Conservation (phyloP, 2,888 invertebrate species). For the Scaptomyza parva region DNA sequence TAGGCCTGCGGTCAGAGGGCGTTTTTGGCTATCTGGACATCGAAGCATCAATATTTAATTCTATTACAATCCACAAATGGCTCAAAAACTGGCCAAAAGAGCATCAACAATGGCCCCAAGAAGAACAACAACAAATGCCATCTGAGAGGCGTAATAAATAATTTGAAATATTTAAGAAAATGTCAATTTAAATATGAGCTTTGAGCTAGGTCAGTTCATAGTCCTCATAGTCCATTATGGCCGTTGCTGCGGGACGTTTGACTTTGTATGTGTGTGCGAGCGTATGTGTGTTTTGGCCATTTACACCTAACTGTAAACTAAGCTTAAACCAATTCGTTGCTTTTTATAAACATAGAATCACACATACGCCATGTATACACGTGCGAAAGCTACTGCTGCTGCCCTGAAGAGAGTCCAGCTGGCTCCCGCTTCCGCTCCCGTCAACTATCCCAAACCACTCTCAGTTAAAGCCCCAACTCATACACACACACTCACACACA, state of each 20-base stretch:
- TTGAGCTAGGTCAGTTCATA: slow-evolving; percentile 20
- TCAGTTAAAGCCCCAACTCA: slow-evolving; percentile 11
- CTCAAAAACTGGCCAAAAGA: slow-evolving; percentile 37
- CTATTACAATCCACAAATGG: slow-evolving; percentile 69
- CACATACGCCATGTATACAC: slow-evolving; percentile 11
- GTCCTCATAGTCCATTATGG: slow-evolving; percentile 54
- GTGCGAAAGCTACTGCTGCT: slow-evolving; percentile 46
- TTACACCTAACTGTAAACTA: slow-evolving; percentile 61
- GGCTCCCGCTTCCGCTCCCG: no score
- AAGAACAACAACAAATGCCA: slow-evolving; percentile 7
- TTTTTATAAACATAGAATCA: slow-evolving; percentile 44
- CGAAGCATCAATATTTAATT: slow-evolving; percentile 73
- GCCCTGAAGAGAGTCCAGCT: slow-evolving; percentile 16
- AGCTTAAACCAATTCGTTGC: slow-evolving; percentile 58
- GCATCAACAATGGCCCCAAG: slow-evolving; percentile 72
- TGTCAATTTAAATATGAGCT: slow-evolving; percentile 50
- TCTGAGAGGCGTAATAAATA: slow-evolving; percentile 59
- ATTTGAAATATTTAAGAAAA: slow-evolving; percentile 57
- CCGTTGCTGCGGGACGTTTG: slow-evolving; percentile 18
- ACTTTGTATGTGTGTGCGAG: slow-evolving; percentile 12
- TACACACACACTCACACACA: slow-evolving; percentile 34
- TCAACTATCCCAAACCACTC: slow-evolving; percentile 23
- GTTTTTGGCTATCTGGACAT: slow-evolving; percentile 17
- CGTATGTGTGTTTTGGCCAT: slow-evolving; percentile 17
- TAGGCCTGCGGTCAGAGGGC: slow-evolving; percentile 55